Base-by-base conservation (phyloP, 2,888 invertebrate genomes). In the Tinea trinotella region DNA sequence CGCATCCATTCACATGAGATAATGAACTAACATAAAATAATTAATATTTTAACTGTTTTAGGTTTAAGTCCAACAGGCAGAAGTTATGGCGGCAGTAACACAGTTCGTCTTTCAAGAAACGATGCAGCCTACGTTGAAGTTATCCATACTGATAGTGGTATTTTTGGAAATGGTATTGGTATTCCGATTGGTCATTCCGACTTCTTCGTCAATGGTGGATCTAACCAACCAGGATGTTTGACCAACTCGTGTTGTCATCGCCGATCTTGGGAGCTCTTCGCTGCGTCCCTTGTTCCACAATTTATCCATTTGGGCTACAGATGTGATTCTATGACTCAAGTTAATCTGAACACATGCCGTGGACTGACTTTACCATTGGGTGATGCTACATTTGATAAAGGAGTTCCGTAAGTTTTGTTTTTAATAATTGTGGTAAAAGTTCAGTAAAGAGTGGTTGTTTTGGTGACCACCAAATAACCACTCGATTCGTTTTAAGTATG, bases 51-150 rank as follows among this genome's bases (percentile, higher is more conserved):
- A 2, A 19, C 10, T 40, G 7, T 53, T 18, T 10, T 46, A 54
- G 54, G 54, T 9, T 46, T 54, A 19, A 40, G 40, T 13, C 54
- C 54, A 13, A 83, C 86, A 0, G 77, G 80, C 0, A 83, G 83
- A 0, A 59, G 75, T 5, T 83, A 82, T 24, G 40, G 30, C 17
- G 20, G 24, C 1, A 24, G 15, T 3, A 54, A 54, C n/a, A 54
- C 44, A 9, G 7, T 44, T 18, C 44, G 54, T 12, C 54, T 54
- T 10, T 20, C 20, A 18, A 15, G 35, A 13, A 10, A n/a, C 6
- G 60, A 60, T 19, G 60, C 59, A 15, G 5, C 15, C 3, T 59
- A 76, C 80, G 22, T 76, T 1, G 60, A 60, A 24, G 56, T 57
- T 5, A 36, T 60, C 1, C 59, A 59, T 54, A 60, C 60, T 2